Base-by-base conservation (phyloP, 2,888 invertebrate species). In the Tuberolachnus salignus region DNA sequence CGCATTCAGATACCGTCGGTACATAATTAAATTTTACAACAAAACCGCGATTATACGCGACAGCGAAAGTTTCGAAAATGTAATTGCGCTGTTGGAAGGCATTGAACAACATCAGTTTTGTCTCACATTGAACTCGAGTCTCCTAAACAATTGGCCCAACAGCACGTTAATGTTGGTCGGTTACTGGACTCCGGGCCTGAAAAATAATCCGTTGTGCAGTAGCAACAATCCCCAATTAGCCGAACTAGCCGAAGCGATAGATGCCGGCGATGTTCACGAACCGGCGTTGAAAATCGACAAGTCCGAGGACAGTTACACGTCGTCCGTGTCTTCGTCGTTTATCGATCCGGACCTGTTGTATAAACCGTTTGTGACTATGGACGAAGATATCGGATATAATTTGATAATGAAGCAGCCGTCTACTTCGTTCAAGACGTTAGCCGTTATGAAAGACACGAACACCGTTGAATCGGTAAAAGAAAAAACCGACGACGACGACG, bases 71-170 rank as follows among this genome's bases (percentile, higher is more conserved):
- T 87, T 94, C 73, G 94, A 94, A 84, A 89, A 94, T 2, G 90
- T 92, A 0, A 91, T 92, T 83, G 90, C 90, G 83, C 87, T 93
- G 10, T 87, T 95, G 80, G 91, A 92, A 84, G 93, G 92, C 21
- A 87, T 95, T 53, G 93, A 94, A 84, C 83, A 85, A 16, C 84
- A 87, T 42, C 83, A 90, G 73, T 92, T 94, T 83, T 89, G 91
- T 83, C 86, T 94, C 83, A 93, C 94, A 0, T 91, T 89, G 83
- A 95, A 95, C 86, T 93, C 94, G 0, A 94, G 94, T 84, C 87
- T 96, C 34, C 87, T 97, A 0, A 97, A 97, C 86, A 90, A 90
- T 78, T 98, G 97, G 97, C 92, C 93, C 0, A 91, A 91, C 83
- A 91, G 92, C 57, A 92, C 96, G 0, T 86, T 97, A 55, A 89